These are phyloP conservation scores for Burhinus bistriatus DNA, from an alignment of 2,113 vertebrate genomes.

Conservation along the genomic window DNA sequence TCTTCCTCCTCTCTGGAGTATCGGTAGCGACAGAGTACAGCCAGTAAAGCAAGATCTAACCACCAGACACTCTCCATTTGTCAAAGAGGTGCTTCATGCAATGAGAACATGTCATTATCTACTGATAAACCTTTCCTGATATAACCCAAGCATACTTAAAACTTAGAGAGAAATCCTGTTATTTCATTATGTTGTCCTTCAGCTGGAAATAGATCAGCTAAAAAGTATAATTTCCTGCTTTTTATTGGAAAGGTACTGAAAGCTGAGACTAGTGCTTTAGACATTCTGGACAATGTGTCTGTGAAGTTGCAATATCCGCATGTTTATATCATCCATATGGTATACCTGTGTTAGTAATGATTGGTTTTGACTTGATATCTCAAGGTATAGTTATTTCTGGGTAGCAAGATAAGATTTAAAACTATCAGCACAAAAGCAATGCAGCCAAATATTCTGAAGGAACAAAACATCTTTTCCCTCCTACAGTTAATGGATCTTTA, in stretches of 20 bases:
- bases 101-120: background rate
- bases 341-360: background rate
- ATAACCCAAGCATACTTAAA: background rate
- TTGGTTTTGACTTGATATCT: background rate
- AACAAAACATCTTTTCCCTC: constrained; percentile 65
- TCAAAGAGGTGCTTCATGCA: background rate
- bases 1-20: background rate
- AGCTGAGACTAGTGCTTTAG: background rate
- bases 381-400: background rate
- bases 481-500: constrained; percentile 81
- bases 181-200: background rate
- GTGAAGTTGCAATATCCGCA: background rate
- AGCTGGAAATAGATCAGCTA: background rate
- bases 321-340: background rate
- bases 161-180: background rate
- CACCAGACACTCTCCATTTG: background rate
- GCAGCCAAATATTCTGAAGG: constrained; percentile 1
- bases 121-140: background rate
- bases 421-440: background rate
- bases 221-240: background rate
- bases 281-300: background rate
- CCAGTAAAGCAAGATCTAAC: background rate
- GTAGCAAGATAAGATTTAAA: background rate
- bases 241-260: background rate
- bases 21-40: background rate